A percentile compares a stretch with the other conserved stretches of the same genome.
Evolutionary conservation across 2,888 invertebrate species (phyloP).

Genomic region (Quadroppia sp.): DNA sequence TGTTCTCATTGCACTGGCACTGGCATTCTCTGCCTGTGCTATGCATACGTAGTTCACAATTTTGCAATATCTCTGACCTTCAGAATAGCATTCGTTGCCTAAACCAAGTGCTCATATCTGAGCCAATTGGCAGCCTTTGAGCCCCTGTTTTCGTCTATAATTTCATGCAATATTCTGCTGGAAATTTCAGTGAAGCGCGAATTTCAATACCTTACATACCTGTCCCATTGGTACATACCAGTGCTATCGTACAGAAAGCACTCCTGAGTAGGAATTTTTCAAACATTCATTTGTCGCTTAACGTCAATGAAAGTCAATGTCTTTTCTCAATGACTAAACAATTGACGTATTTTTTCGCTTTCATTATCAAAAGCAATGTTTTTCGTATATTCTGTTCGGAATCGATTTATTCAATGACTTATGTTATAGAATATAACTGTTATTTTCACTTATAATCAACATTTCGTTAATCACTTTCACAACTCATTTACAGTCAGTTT

Average conservation of each 20-base stretch:
- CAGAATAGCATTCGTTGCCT: neutral
- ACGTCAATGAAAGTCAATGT: neutral
- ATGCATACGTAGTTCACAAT: neutral
- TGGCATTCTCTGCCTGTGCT: neutral
- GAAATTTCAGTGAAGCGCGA: constrained; percentile 16
- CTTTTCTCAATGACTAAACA: neutral
- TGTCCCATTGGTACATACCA: neutral
- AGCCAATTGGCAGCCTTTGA: constrained; percentile 21
- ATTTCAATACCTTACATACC: neutral
- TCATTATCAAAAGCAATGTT: no score
- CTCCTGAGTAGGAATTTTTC: neutral
- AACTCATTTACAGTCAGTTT: no score
- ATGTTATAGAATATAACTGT: no score
- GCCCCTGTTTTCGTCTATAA: neutral
- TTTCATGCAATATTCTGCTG: neutral
- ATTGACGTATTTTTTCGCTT: no score
- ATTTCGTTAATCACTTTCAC: no score
- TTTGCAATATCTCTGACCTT: constrained; percentile 22
- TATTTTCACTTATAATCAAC: no score
- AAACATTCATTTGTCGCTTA: neutral
- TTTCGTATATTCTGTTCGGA: no score
- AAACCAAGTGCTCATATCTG: neutral
- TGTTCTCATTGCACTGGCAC: neutral
- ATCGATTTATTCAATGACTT: no score
- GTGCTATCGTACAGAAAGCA: neutral